phyloP scores from a whole-genome alignment of 2,113 vertebrate species.

The Chaenogobius annularis region DNA sequence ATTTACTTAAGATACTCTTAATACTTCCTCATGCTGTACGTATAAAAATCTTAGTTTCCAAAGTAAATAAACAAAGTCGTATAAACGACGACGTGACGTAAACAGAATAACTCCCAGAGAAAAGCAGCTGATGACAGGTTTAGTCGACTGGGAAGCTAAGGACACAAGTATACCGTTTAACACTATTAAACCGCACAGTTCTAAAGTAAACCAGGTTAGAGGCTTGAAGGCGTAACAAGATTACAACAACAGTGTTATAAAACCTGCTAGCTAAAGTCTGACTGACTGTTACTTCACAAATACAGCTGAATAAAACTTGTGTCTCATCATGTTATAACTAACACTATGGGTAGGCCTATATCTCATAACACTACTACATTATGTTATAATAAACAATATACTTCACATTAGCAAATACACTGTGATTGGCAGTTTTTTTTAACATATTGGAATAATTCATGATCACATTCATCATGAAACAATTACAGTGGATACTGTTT shows the following conservation, averaged over 20 bases:
- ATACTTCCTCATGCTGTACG: background rate
- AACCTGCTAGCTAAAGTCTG: background rate
- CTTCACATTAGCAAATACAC: background rate
- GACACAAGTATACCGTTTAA: conserved; percentile 27
- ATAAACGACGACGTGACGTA: no score
- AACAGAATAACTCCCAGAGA: conserved; percentile 8
- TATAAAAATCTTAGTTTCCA: background rate
- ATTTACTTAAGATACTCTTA: background rate
- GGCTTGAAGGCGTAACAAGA: background rate
- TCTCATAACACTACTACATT: background rate
- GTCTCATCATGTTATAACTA: background rate
- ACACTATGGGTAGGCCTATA: background rate
- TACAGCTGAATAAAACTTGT: background rate
- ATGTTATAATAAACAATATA: background rate
- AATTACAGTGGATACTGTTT: background rate
- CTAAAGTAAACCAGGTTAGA: conserved; percentile 34
- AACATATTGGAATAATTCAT: background rate
- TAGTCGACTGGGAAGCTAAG: conserved; percentile 19
- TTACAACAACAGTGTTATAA: conserved; percentile 1
- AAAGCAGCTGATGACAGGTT: conserved; percentile 36
- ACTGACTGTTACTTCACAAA: background rate
- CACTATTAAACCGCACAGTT: background rate
- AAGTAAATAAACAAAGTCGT: background rate
- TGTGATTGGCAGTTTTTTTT: background rate
- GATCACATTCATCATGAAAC: background rate